Percentiles rank a stretch among this genome's conserved stretches.
Conservation (phyloP, 2,888 invertebrate genomes). For the Andricus curvator region DNA sequence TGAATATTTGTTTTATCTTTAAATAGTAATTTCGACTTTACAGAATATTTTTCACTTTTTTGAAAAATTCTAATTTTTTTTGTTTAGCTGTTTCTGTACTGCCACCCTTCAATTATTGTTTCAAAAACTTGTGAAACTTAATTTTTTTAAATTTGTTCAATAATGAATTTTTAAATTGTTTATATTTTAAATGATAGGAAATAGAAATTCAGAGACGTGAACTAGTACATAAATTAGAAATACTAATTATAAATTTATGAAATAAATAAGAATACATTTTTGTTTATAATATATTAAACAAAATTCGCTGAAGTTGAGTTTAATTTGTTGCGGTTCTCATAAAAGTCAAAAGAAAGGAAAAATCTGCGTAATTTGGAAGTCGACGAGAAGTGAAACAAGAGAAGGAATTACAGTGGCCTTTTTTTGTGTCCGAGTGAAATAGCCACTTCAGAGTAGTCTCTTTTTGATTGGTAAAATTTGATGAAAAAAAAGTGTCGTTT, state of each 20-base stretch:
- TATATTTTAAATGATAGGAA: too few species aligned
- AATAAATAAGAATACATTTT: too few species aligned
- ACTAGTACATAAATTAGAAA: background rate
- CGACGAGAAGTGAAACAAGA: slow-evolving; percentile 11
- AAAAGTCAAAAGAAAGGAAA: background rate
- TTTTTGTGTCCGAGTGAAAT: background rate
- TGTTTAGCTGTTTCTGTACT: too few species aligned
- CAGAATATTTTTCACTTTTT: too few species aligned
- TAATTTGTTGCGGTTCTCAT: background rate
- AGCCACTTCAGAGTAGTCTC: background rate
- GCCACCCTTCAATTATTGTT: too few species aligned
- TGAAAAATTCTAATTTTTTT: too few species aligned
- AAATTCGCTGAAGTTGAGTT: background rate
- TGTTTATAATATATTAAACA: background rate
- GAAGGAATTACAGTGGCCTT: background rate
- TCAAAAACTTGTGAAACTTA: too few species aligned
- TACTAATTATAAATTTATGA: background rate
- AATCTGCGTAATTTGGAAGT: slow-evolving; percentile 10
- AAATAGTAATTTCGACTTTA: too few species aligned
- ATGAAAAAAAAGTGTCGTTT: slow-evolving; percentile 50
- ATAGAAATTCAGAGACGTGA: too few species aligned
- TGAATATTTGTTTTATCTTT: too few species aligned
- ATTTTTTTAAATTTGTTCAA: too few species aligned
- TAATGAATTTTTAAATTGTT: too few species aligned
- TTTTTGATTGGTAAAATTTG: slow-evolving; percentile 30